Base-by-base conservation (phyloP, 2,888 invertebrate genomes). In the Liopterus haemorrhoidalis region DNA sequence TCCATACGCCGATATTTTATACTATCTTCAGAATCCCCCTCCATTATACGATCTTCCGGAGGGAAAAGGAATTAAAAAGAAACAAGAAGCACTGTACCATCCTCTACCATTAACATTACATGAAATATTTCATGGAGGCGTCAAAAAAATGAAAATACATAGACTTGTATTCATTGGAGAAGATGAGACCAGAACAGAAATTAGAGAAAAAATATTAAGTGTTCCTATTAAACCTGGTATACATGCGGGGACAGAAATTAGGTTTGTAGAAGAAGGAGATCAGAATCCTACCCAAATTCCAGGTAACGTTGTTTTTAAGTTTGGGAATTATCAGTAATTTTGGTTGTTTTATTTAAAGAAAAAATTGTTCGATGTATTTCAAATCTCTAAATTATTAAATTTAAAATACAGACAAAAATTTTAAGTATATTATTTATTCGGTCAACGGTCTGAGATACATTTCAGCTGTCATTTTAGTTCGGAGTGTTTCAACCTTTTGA, bases 111-210 rank as follows among this genome's bases (percentile, higher is more conserved):
- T 83, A 43, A 74, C 78, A n/a, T 63, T 82, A 31, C 73, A 77
- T 52, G 83, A 83, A 59, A 72, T 75, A 5, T 85, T 75, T 62
- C 78, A 73, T 55, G 89, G 89, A 0, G 82, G 83, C 1, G 68
- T 85, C n/a, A 89, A 88, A 64, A 82, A 86, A 62, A 84, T 88
- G 81, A 85, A 85, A 66, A 85, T 88, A 25, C 79, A 82, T 59
- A 73, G 83, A 27, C 69, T 82, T 33, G 82, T 83, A 4, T 79
- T 83, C 57, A 71, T 75, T 0, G 80, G 80, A 45, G 76, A 77
- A 31, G 76, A 79, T 5, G 70, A 79, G 59, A 70, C 73, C 0
- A 72, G 71, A 28, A 73, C 82, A 3, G 81, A 80, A 59, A 66
- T 80, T 3, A 69, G 69, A 32, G 86, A 88, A 60, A 86, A 85